These are phyloP conservation scores for Serilophus lunatus DNA, from an alignment of 2,113 vertebrate genomes.

Conservation along the genomic window DNA sequence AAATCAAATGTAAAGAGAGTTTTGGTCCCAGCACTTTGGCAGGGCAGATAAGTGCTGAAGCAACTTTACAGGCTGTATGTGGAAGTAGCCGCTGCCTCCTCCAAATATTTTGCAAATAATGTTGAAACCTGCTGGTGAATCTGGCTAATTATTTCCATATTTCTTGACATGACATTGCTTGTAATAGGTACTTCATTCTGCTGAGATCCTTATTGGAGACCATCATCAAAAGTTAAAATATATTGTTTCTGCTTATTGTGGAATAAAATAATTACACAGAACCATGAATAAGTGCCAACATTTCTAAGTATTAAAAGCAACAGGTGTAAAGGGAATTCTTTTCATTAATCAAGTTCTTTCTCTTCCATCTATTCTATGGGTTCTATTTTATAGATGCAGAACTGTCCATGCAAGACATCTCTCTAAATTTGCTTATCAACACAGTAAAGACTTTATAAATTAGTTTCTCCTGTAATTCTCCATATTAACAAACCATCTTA, in stretches of 20 bases:
- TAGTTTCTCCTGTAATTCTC: constrained; percentile 1
- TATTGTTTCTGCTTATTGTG: not conserved
- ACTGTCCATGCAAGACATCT: not conserved
- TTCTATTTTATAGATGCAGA: not conserved
- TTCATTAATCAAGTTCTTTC: not conserved
- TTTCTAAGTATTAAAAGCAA: not conserved
- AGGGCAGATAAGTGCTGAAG: not conserved
- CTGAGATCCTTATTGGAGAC: not conserved
- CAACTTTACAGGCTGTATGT: not conserved
- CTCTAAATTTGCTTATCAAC: not conserved
- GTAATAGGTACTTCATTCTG: not conserved
- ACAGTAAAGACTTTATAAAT: constrained; percentile 47
- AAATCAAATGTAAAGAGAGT: not conserved
- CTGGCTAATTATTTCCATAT: not conserved
- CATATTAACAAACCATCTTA: not conserved
- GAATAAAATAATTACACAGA: not conserved
- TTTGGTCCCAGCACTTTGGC: not conserved
- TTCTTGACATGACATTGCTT: not conserved
- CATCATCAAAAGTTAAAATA: not conserved
- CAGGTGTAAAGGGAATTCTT: not conserved
- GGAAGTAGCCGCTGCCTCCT: not conserved
- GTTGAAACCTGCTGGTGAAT: not conserved
- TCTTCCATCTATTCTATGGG: not conserved
- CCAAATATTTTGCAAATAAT: not conserved
- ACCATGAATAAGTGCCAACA: not conserved